Base-by-base conservation (phyloP, 2,113 vertebrate species). In the Epinephelus cyanopodus region DNA sequence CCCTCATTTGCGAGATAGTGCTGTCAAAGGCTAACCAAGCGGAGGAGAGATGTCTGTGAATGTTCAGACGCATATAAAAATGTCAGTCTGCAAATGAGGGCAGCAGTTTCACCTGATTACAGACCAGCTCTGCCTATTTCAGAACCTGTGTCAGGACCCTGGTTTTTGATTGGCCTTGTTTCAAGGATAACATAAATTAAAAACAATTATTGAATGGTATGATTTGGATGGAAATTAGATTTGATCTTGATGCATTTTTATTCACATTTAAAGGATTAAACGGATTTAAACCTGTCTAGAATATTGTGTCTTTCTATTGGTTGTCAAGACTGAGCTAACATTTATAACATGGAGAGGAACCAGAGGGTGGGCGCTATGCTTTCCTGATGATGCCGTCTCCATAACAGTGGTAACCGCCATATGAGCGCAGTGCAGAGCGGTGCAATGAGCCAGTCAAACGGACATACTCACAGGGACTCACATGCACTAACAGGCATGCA, bases 1-100 rank as follows among this genome's bases (percentile, higher is more conserved):
- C 3, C 87, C 12, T 90, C 82, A 50, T 90, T 89, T 83, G 77
- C 1, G 29, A 92, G 91, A 89, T 86, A 91, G 86, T 0, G 67
- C 57, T 64, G 90, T 86, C 89, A 87, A 83, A 91, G 81, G 81
- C 64, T 77, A 86, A 87, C 75, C 58, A 19, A 66, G 3, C 67
- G 2, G 54, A 70, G 72, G 69, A 58, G 83, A 0, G 73, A 74
- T 25, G 82, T 39, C 75, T 15, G 70, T 3, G 33, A 53, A 47
- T 1, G 77, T 68, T 82, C 67, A 79, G 85, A 83, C 14, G 12
- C 4, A 18, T 25, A 15, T 74, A 61, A 63, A 87, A 61, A 64
- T 48, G 77, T 85, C 89, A 69, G 6, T 67, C 57, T 68, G 67
- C 61, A 79, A 75, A 82, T 68, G 74, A 80, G 53, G 61, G 15